Evolutionary conservation across 2,888 invertebrate species (phyloP).

Genomic region (Chromoteleia sp.): DNA sequence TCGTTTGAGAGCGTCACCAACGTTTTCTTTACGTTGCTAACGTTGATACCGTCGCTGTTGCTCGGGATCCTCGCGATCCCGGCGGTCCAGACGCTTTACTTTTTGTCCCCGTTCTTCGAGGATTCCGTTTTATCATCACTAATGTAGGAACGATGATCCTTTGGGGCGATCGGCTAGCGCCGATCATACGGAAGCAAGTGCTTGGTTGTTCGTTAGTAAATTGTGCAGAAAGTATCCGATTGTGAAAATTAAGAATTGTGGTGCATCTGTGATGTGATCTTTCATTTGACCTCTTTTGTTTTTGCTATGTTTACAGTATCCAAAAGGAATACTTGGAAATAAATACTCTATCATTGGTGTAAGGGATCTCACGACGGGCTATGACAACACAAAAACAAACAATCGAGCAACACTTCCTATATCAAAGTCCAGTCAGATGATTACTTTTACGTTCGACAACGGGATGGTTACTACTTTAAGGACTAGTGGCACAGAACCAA

Average conservation of each 20-base stretch:
- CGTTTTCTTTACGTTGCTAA: constrained; percentile 77
- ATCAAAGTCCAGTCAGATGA: constrained; percentile 92
- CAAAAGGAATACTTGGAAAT: constrained; percentile 87
- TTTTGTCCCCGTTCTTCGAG: constrained; percentile 79
- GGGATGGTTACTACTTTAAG: constrained; percentile 95
- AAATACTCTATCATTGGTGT: constrained; percentile 89
- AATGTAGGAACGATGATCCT: constrained; percentile 12
- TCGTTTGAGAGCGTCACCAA: constrained; percentile 74
- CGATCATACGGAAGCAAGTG: constrained; percentile 1
- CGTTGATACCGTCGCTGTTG: constrained; percentile 80
- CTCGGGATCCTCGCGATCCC: constrained; percentile 79
- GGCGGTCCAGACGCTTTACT: constrained; percentile 79
- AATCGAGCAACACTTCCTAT: constrained; percentile 89
- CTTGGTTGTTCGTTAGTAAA: constrained; percentile 7
- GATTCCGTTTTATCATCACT: constrained; percentile 69
- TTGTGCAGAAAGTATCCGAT: not conserved
- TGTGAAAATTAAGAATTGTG: not conserved
- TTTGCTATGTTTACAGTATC: constrained; percentile 87
- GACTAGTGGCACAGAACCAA: constrained; percentile 99
- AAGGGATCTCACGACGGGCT: constrained; percentile 95
- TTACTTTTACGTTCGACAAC: constrained; percentile 95
- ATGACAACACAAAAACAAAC: constrained; percentile 90
- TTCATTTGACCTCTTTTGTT: not conserved
- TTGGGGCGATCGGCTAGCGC: not conserved
- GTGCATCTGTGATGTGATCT: not conserved